A percentile compares a stretch with the other conserved stretches of the same genome.
These are phyloP conservation scores for Neodiprion virginianus DNA, from an alignment of 1,140 invertebrate species.

Conservation along the genomic window DNA sequence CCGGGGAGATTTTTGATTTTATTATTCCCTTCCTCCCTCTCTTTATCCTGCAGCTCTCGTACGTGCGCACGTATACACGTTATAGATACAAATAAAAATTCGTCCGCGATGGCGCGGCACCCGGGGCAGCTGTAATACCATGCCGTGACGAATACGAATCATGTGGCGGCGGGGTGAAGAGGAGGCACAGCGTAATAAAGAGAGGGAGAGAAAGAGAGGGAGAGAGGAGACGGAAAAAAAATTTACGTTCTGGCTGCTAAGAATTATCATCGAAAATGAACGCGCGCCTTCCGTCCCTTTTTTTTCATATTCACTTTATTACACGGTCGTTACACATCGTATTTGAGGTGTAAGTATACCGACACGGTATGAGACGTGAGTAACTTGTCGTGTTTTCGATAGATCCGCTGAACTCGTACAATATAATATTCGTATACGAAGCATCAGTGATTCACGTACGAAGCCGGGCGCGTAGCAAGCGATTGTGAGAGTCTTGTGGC, in stretches of 20 bases:
- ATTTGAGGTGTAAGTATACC: no score
- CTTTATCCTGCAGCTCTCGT: neutral
- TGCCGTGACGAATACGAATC: conserved; percentile 13
- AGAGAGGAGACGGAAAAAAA: no score
- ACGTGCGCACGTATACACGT: no score
- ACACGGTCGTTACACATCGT: no score
- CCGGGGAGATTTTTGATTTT: conserved; percentile 13
- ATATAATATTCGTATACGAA: neutral
- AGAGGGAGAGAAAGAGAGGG: neutral
- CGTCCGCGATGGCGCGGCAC: neutral
- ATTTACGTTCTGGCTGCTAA: no score
- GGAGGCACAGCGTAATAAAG: neutral
- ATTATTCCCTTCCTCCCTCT: conserved; percentile 16
- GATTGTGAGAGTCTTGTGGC: neutral
- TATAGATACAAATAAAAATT: no score
- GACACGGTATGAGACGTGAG: neutral
- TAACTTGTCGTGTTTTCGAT: neutral
- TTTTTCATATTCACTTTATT: no score
- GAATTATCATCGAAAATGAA: no score
- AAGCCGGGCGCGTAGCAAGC: neutral
- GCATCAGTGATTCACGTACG: neutral
- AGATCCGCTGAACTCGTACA: neutral
- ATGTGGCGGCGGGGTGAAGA: neutral
- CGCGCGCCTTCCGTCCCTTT: neutral
- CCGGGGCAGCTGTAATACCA: neutral